Evolutionary conservation across 2,113 vertebrate genomes (phyloP).

Genomic region (Maccullochella peelii): DNA sequence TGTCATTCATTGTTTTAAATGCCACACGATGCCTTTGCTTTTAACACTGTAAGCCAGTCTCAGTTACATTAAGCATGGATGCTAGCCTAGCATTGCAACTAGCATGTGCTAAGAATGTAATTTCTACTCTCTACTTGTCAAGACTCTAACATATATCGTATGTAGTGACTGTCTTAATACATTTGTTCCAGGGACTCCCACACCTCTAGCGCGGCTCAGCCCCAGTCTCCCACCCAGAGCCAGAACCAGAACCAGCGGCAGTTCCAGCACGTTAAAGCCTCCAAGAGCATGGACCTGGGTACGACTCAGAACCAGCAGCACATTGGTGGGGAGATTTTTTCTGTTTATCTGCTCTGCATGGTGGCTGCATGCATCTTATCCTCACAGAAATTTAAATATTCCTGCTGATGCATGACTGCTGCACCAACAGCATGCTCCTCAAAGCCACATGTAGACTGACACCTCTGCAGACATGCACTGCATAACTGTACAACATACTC

Average conservation of each 20-base stretch:
- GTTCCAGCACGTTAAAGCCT: conserved; percentile 92
- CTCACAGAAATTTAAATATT: conserved; percentile 9
- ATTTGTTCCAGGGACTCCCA: conserved; percentile 58
- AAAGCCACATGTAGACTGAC: conserved; percentile 35
- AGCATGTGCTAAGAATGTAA: neutral
- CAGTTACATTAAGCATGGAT: neutral
- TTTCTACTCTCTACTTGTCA: neutral
- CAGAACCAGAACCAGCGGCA: conserved; percentile 79
- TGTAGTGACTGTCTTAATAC: neutral
- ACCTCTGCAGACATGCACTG: neutral
- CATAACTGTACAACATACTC: neutral
- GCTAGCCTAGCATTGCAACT: neutral
- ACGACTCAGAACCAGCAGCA: conserved; percentile 81
- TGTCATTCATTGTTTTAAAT: neutral
- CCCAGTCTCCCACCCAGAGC: conserved; percentile 54
- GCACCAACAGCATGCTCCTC: conserved; percentile 4
- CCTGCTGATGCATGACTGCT: conserved; percentile 53
- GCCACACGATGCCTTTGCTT: neutral
- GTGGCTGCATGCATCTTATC: conserved; percentile 45
- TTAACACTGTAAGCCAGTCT: neutral
- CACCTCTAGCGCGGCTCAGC: conserved; percentile 48
- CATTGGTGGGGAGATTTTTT: conserved; percentile 70
- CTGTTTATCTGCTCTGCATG: conserved; percentile 62
- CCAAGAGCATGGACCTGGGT: conserved; percentile 99
- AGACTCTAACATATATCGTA: neutral